Evolutionary conservation across 2,113 vertebrate genomes (phyloP).

Genomic region (Pelobates fuscus): DNA sequence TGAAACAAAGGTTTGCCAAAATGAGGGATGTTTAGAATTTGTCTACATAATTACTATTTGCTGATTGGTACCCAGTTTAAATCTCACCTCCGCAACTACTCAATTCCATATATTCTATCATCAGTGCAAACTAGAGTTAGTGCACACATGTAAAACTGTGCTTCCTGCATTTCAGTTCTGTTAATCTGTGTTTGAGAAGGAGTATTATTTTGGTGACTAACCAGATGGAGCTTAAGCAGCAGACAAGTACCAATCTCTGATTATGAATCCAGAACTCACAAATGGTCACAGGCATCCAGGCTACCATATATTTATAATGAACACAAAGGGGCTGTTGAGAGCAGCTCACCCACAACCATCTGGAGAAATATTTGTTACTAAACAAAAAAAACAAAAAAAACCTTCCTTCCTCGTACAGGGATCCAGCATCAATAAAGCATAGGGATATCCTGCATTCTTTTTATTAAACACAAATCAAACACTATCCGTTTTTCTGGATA

Average conservation of each 20-base stretch:
- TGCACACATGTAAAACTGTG: conserved; percentile 24
- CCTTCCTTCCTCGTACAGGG: neutral
- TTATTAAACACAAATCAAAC: neutral
- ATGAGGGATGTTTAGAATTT: too few relatives aligned
- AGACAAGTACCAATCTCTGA: conserved; percentile 54
- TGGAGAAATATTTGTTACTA: conserved; percentile 51
- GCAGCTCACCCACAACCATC: conserved; percentile 56
- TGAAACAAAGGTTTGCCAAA: too few relatives aligned
- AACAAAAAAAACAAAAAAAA: conserved; percentile 22
- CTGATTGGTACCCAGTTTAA: too few relatives aligned
- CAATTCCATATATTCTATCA: too few relatives aligned
- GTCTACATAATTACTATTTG: too few relatives aligned
- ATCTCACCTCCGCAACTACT: too few relatives aligned
- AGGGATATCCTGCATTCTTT: neutral
- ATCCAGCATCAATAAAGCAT: neutral
- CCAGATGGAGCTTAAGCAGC: conserved; percentile 51
- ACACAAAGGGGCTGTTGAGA: conserved; percentile 55
- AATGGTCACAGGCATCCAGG: conserved; percentile 56
- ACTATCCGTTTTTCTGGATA: neutral
- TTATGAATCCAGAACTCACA: conserved; percentile 34
- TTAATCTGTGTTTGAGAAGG: conserved; percentile 54
- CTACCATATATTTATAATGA: conserved; percentile 52
- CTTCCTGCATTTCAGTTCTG: conserved; percentile 56
- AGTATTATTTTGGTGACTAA: conserved; percentile 58
- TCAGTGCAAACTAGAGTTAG: conserved; percentile 9